Conservation (phyloP, 2,888 invertebrate species). For the Ornithoptera alexandrae region DNA sequence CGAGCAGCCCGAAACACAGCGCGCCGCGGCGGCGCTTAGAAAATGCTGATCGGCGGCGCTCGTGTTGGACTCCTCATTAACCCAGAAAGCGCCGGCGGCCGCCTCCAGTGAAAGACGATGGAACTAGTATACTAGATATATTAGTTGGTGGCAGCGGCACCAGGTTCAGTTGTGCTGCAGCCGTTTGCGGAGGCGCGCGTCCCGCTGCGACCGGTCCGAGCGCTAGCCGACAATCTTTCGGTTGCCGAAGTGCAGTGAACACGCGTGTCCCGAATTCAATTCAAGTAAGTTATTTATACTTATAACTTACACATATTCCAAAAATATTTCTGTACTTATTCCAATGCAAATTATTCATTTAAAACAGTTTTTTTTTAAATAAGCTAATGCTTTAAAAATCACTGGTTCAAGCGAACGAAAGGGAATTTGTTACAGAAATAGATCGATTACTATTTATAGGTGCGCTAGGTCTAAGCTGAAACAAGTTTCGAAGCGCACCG, state of each 20-base stretch:
- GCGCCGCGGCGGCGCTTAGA: slow-evolving; percentile 43
- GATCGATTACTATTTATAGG: slow-evolving; percentile 26
- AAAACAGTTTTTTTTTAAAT: no score
- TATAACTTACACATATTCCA: not conserved
- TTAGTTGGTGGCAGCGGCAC: slow-evolving; percentile 49
- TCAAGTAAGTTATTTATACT: slow-evolving; percentile 22
- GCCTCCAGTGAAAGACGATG: slow-evolving; percentile 75
- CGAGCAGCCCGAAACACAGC: no score
- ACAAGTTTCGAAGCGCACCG: slow-evolving; percentile 25
- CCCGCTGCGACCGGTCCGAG: slow-evolving; percentile 28
- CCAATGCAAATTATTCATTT: no score
- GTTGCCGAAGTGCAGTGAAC: slow-evolving; percentile 35
- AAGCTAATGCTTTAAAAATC: no score
- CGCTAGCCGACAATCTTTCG: slow-evolving; percentile 10
- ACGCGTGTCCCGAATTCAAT: slow-evolving; percentile 35
- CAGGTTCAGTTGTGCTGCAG: slow-evolving; percentile 40
- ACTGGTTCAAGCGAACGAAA: not conserved
- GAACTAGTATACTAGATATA: slow-evolving; percentile 75
- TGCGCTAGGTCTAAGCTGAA: slow-evolving; percentile 23
- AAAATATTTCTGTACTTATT: no score
- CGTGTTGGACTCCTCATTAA: slow-evolving; percentile 68
- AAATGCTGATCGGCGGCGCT: no score
- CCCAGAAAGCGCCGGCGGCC: slow-evolving; percentile 70
- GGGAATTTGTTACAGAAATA: slow-evolving; percentile 10
- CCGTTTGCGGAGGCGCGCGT: slow-evolving; percentile 35